Evolutionary conservation across 2,113 vertebrate species (phyloP), one percentile per base, ranked within the genome.

Genomic region (Myiozetetes cayanensis): DNA sequence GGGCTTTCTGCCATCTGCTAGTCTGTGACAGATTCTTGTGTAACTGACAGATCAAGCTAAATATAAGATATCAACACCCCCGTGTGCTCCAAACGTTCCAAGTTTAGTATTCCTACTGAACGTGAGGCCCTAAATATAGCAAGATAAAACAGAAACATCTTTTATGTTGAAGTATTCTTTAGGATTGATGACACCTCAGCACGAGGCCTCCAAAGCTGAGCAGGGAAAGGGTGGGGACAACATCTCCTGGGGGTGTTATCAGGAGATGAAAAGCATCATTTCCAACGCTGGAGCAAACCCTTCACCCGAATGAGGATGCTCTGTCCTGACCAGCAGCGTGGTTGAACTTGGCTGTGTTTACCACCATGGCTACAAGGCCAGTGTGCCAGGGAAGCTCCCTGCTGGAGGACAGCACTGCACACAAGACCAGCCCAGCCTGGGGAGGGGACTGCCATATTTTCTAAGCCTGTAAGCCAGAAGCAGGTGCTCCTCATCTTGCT

Each of bases 41-140:
- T 93, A 96, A 97, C 86, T 96, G 97, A 94, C 93, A 97, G 93
- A 97, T 96, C 71, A 93, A 96, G 91, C 94, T 95, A 96, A 97
- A 97, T 97, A 96, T 95, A 96, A 95, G 86, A 93, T 88, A 95
- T 61, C 96, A 96, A 96, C 95, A 91, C 93, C 85, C 93, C 89
- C 95, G 35, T 76, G 87, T 52, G 90, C 93, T 97, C 94, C 80
- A 96, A 93, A 66, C 93, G 68, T 84, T 95, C 97, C 90, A 75
- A 67, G 93, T 98, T 97, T 97, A 96, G 97, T 76, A 85, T n/a
- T 96, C n/a, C 67, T 77, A 39, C 96, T 95, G 93, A 96, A 96
- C 74, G 75, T 49, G 39, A 79, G 70, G 74, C 80, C 80, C 95
- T 96, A 97, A 97, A 97, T 94, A 97, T 87, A 96, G 94, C 55